Evolutionary conservation across 2,797 vertebrate genomes (phyloP), one percentile per base, ranked within the genome.

Genomic region (Halcyon leucocephala): DNA sequence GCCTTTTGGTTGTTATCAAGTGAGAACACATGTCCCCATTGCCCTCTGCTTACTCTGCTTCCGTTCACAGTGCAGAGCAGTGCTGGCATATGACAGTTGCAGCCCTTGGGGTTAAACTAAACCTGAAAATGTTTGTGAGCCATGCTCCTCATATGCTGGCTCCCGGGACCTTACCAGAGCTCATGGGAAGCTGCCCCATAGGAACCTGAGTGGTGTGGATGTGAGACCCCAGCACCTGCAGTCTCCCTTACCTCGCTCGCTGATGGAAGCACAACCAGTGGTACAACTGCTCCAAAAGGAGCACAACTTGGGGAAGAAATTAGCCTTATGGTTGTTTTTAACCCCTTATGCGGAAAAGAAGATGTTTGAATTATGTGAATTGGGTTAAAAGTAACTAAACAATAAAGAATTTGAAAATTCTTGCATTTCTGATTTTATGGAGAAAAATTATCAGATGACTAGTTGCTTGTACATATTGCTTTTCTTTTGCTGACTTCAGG

Each of bases 181-280:
- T 69, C 1, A 0, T 28, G 44, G n/a, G 49, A 42, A 78, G 52
- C 41, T 0, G 1, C n/a, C 6, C 58, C 29, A 16, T 0, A n/a
- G 72, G 19, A 55, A 44, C 1, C 10, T 2, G 4, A 8, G 11
- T 1, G 29, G 57, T 19, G 29, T 29, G 46, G 77, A 22, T 41
- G 44, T 7, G 3, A 2, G 70, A 48, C 17, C 48, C 33, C 37
- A 21, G 46, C 48, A 69, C 13, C 26, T 20, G 29, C 9, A 24
- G 46, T 17, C 54, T 62, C 2, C 17, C 54, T 52, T 2, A 51
- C 35, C 28, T 51, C 33, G 0, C 46, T 51, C 3, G 0, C 48
- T 33, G 24, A n/a, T 22, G 57, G 55, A 62, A 61, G 39, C 12
- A 35, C 18, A 73, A 51, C 19, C 60, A 28, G 31, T 3, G 22